Percentiles rank a stretch among this genome's conserved stretches.
Evolutionary conservation across 2,888 invertebrate species (phyloP).

Genomic region (Catocala nupta): DNA sequence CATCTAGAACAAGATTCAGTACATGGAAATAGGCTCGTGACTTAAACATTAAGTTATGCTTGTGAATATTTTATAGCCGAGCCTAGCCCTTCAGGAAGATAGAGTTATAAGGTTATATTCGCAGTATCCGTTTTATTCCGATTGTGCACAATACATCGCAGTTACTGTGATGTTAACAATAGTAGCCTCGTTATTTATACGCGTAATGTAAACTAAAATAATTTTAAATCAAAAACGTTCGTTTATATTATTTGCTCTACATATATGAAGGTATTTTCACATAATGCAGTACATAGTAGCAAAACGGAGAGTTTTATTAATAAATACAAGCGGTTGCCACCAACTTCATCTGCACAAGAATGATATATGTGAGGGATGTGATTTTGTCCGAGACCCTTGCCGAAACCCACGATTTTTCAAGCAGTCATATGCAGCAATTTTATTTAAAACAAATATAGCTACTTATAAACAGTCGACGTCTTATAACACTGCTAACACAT

Average conservation of each 20-base stretch:
- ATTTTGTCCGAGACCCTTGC: conserved; percentile 4
- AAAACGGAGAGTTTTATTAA: neutral
- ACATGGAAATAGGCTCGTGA: no score
- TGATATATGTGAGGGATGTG: conserved; percentile 9
- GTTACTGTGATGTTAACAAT: conserved; percentile 31
- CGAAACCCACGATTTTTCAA: conserved; percentile 4
- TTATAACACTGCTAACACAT: neutral
- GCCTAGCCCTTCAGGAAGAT: no score
- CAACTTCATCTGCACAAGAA: neutral
- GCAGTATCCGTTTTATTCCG: no score
- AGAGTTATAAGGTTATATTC: no score
- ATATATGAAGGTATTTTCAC: neutral
- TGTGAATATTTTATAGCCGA: no score
- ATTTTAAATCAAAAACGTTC: conserved; percentile 31
- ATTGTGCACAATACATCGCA: conserved; percentile 25
- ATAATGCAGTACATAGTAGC: neutral
- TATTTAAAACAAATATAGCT: neutral
- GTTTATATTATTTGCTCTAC: conserved; percentile 5
- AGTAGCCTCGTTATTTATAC: conserved; percentile 34
- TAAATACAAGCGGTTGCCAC: neutral
- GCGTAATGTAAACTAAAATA: conserved; percentile 27
- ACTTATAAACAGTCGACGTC: neutral
- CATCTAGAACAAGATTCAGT: no score
- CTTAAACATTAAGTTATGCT: no score
- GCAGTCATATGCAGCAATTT: neutral